These are phyloP conservation scores for Bimastos eiseni DNA, from an alignment of 2,888 invertebrate species.

Conservation along the genomic window DNA sequence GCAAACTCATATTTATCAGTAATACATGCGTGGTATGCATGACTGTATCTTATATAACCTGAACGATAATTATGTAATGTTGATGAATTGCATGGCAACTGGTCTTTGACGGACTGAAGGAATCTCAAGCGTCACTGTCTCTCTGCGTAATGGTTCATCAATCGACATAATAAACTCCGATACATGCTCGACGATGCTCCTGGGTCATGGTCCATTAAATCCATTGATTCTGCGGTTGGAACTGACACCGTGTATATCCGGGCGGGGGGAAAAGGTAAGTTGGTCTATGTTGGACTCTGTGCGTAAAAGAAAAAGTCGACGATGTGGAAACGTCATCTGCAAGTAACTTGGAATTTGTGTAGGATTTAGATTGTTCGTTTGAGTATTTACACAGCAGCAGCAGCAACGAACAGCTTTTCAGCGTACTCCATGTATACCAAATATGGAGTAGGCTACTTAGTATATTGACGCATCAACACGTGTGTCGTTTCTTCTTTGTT, in stretches of 20 bases:
- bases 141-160: neutral
- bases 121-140: no score
- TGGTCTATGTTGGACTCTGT: neutral
- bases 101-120: neutral
- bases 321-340: neutral
- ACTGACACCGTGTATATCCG: neutral
- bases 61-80: neutral
- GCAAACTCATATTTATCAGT: neutral
- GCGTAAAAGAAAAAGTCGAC: neutral
- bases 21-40: neutral
- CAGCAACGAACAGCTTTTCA: neutral
- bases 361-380: neutral
- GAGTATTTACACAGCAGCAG: neutral
- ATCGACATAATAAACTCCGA: neutral
- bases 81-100: neutral
- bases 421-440: no score
- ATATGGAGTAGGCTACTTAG: no score
- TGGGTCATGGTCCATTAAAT: neutral
- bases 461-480: neutral
- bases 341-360: neutral
- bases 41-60: neutral
- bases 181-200: neutral
- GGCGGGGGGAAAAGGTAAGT: neutral
- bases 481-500: no score
- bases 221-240: neutral